Conservation (phyloP, 2,888 invertebrate genomes). For the Tenthredo mesomela region DNA sequence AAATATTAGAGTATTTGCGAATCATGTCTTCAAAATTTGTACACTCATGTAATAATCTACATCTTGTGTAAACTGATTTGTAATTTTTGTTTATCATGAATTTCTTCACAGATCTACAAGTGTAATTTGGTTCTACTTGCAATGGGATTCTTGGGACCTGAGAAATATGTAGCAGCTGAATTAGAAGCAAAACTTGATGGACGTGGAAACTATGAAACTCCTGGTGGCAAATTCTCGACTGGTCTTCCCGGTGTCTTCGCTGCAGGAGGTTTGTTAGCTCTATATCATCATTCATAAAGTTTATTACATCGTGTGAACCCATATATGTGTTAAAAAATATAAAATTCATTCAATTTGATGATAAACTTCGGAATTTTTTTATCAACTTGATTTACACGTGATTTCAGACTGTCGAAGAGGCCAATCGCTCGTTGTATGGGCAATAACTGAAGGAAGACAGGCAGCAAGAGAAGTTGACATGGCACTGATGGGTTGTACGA, state of each 20-base stretch:
- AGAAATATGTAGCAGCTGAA: constrained; percentile 92
- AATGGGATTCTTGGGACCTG: constrained; percentile 99
- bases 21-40: background rate
- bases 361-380: background rate
- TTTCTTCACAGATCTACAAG: constrained; percentile 82
- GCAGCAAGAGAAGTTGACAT: constrained; percentile 96
- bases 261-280: constrained; percentile 89
- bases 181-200: constrained; percentile 90
- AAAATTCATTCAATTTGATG: background rate
- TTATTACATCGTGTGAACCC: constrained; percentile 2
- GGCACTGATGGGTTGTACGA: constrained; percentile 89
- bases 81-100: constrained; percentile 20
- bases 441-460: constrained; percentile 98
- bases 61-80: background rate
- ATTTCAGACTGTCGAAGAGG: constrained; percentile 96
- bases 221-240: constrained; percentile 88
- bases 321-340: background rate
- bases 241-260: constrained; percentile 93
- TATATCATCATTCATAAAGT: constrained; percentile 12
- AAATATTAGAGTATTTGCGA: constrained; percentile 33
- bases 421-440: constrained; percentile 99
- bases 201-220: constrained; percentile 94
- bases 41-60: background rate
- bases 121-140: constrained; percentile 97
- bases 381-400: constrained; percentile 33